A percentile compares a stretch with the other conserved stretches of the same genome.
These are phyloP conservation scores for Sorex maritimensis DNA, from an alignment of 2,797 vertebrate genomes.

Conservation along the genomic window DNA sequence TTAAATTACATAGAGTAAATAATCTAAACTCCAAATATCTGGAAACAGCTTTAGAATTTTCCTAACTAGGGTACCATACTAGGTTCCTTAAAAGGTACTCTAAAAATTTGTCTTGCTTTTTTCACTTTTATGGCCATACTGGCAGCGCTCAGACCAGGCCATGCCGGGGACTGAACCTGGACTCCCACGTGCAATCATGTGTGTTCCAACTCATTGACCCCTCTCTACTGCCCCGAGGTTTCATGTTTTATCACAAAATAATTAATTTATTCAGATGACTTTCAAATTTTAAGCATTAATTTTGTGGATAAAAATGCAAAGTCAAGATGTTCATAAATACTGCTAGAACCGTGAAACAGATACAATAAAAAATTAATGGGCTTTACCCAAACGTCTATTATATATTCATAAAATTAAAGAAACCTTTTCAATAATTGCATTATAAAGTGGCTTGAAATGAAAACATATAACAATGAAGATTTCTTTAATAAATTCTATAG, in stretches of 20 bases:
- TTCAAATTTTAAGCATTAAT: neutral
- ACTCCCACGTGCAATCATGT: too few species aligned
- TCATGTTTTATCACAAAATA: neutral
- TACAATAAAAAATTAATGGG: neutral
- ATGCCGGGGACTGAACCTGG: too few species aligned
- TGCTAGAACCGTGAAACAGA: neutral
- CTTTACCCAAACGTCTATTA: neutral
- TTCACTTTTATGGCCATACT: too few species aligned
- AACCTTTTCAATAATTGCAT: too few species aligned
- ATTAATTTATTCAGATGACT: neutral
- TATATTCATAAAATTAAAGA: neutral
- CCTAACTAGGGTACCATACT: neutral
- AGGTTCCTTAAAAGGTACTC: neutral
- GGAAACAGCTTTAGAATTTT: neutral
- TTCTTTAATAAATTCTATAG: too few species aligned
- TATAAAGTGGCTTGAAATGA: too few species aligned
- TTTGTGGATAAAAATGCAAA: neutral
- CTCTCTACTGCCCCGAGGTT: too few species aligned
- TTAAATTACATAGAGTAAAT: neutral
- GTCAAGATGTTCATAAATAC: neutral
- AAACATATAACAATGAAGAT: too few species aligned
- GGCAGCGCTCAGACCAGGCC: too few species aligned
- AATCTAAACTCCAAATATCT: neutral
- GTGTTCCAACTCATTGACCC: too few species aligned
- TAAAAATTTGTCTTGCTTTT: neutral